Percentiles rank a stretch among this genome's conserved stretches.
phyloP scores from a whole-genome alignment of 2,888 invertebrate genomes.

The Lithodes maja region DNA sequence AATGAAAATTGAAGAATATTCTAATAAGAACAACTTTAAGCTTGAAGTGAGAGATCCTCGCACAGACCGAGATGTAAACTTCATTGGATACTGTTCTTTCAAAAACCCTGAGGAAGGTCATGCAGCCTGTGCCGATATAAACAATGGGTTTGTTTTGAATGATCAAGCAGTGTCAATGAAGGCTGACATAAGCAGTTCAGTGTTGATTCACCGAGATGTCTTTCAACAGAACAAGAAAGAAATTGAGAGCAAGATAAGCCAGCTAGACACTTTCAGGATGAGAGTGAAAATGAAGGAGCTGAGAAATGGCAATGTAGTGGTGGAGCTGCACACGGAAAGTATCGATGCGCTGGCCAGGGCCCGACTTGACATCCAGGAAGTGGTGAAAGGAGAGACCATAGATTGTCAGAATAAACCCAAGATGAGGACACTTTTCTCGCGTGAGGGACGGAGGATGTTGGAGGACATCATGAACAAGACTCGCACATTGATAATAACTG shows the following conservation, averaged over 20 bases:
- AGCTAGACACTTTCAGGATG: conserved; percentile 16
- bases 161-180: conserved; percentile 18
- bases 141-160: not conserved
- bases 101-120: conserved; percentile 34
- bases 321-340: conserved; percentile 22
- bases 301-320: conserved; percentile 23
- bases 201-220: conserved; percentile 34
- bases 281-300: conserved; percentile 16
- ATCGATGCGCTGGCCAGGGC: conserved; percentile 12
- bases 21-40: not conserved
- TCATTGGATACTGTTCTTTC: conserved; percentile 28
- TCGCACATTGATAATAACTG: conserved; percentile 23
- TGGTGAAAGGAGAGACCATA: conserved; percentile 16
- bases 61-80: conserved; percentile 35
- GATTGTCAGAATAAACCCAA: conserved; percentile 34
- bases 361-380: not conserved
- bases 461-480: conserved; percentile 36
- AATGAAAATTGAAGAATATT: conserved; percentile 2
- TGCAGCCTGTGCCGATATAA: conserved; percentile 30
- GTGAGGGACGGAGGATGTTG: conserved; percentile 25
- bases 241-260: not conserved
- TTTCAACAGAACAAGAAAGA: not conserved
- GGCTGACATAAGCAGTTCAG: conserved; percentile 29
- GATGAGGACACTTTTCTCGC: conserved; percentile 3
- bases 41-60: conserved; percentile 41